These are phyloP conservation scores for Lucilia cuprina DNA, from an alignment of 1,140 invertebrate genomes.

Conservation along the genomic window DNA sequence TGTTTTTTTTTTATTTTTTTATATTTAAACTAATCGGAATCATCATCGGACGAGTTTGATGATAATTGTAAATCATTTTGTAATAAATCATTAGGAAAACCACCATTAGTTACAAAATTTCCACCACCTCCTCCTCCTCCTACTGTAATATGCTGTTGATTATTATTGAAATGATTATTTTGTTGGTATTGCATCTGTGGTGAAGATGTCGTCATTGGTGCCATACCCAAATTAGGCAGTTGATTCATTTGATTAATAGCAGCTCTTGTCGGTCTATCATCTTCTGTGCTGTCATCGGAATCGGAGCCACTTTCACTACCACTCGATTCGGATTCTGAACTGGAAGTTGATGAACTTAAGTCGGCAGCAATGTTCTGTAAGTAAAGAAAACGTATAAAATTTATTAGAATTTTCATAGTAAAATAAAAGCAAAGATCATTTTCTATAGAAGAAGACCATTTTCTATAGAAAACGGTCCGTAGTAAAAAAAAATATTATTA, in stretches of 20 bases:
- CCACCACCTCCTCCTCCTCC: slow-evolving; percentile 37
- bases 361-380: slow-evolving; percentile 47
- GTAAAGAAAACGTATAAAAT: not conserved
- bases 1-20: not conserved
- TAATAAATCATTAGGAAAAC: slow-evolving; percentile 67
- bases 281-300: slow-evolving; percentile 58
- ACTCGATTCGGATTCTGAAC: slow-evolving; percentile 62
- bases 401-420: no score
- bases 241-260: slow-evolving; percentile 17
- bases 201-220: slow-evolving; percentile 46
- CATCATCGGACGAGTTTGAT: slow-evolving; percentile 60
- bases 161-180: slow-evolving; percentile 24
- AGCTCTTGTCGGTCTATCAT: slow-evolving; percentile 49
- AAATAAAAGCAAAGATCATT: no score
- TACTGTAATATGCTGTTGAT: not conserved
- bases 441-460: no score
- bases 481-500: no score
- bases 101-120: slow-evolving; percentile 47
- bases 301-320: slow-evolving; percentile 63
- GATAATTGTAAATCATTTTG: slow-evolving; percentile 76
- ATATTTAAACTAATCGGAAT: slow-evolving; percentile 48
- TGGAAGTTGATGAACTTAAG: slow-evolving; percentile 57
- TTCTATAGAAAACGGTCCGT: no score
- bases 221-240: slow-evolving; percentile 39
- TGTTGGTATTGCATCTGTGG: slow-evolving; percentile 39